Evolutionary conservation across 2,888 invertebrate genomes (phyloP).

Genomic region (Pristionchus entomophagus): DNA sequence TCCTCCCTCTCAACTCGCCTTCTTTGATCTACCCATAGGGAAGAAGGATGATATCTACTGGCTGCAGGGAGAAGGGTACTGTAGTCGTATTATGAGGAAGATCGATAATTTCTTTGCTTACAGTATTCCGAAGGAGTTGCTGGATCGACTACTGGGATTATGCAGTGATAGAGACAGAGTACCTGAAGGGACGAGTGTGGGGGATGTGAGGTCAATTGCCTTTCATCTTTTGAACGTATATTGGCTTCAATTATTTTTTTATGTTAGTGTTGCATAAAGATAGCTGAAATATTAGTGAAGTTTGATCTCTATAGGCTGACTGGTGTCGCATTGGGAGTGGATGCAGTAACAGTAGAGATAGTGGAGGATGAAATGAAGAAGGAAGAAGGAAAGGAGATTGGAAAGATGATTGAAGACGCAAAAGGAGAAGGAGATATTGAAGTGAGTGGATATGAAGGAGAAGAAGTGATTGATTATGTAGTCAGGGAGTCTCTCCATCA

Average conservation of each 20-base stretch:
- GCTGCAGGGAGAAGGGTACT: background rate
- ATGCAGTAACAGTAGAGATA: conserved; percentile 2
- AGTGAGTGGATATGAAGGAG: conserved; percentile 2
- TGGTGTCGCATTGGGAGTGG: conserved; percentile 23
- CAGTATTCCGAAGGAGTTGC: background rate
- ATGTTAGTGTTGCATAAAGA: background rate
- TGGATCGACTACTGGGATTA: conserved; percentile 8
- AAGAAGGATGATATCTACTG: background rate
- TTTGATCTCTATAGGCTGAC: conserved; percentile 1
- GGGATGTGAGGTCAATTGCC: conserved; percentile 13
- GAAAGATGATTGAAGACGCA: background rate
- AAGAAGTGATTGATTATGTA: too few species aligned
- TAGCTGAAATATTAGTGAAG: too few species aligned
- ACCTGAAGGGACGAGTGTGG: background rate
- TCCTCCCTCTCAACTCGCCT: conserved; percentile 32
- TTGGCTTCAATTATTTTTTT: background rate
- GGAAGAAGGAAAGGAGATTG: background rate
- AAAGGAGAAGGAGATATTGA: background rate
- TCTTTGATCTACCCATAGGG: conserved; percentile 41
- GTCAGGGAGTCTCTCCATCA: background rate
- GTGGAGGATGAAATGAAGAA: conserved; percentile 23
- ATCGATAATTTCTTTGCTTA: background rate
- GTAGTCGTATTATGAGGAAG: background rate
- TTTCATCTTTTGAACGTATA: too few species aligned
- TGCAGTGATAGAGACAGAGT: background rate